These are phyloP conservation scores for Rallus limicola DNA, from an alignment of 2,113 vertebrate genomes.

Conservation along the genomic window DNA sequence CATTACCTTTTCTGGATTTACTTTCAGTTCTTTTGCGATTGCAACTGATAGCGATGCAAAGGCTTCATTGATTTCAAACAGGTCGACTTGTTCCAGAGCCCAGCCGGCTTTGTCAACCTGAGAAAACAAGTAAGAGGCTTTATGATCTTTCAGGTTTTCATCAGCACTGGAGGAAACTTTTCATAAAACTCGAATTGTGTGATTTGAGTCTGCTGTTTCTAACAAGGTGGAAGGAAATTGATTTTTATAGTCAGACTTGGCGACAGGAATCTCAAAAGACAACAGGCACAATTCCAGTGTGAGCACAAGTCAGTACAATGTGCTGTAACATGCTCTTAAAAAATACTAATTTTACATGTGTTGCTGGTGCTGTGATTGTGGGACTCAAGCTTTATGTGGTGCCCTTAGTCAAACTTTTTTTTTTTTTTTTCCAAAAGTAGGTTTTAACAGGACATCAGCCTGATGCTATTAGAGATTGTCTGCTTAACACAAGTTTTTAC, in stretches of 20 bases:
- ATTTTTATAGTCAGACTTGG: neutral
- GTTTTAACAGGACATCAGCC: neutral
- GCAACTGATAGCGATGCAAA: conserved; percentile 87
- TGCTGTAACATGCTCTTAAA: neutral
- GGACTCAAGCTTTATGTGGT: neutral
- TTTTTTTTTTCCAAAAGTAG: neutral
- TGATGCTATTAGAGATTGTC: neutral
- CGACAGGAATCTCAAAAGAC: neutral
- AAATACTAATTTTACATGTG: fast-evolving
- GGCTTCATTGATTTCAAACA: conserved; percentile 97
- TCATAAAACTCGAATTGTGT: fast-evolving
- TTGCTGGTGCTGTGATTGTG: neutral
- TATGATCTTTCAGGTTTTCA: neutral
- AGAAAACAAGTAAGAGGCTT: neutral
- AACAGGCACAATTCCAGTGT: neutral
- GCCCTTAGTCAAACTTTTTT: neutral
- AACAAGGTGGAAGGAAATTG: neutral
- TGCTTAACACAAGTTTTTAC: neutral
- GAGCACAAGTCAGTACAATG: neutral
- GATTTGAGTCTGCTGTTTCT: neutral
- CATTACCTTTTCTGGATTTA: conserved; percentile 88
- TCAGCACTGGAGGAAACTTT: neutral
- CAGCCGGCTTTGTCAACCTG: conserved; percentile 92
- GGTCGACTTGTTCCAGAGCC: conserved; percentile 88
- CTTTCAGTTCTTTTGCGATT: conserved; percentile 87